Percentiles rank a stretch among this genome's conserved stretches.
Conservation (phyloP, 2,113 vertebrate species). For the human region DNA sequence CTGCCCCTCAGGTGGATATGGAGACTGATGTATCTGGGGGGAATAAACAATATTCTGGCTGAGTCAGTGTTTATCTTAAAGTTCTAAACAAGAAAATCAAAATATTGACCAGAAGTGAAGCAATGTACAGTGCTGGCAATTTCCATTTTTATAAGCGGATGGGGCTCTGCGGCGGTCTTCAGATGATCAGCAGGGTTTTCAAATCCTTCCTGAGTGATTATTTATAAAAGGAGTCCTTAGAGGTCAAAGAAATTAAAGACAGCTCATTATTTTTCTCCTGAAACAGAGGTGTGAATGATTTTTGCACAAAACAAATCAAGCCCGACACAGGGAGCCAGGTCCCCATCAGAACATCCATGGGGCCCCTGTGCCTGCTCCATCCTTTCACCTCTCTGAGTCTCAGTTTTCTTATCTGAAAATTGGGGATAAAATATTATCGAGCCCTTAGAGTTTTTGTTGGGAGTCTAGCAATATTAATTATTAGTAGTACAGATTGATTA, state of each 20-base stretch:
- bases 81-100: conserved; percentile 29
- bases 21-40: neutral
- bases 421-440: neutral
- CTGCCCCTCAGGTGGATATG: neutral
- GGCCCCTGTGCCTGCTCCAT: neutral
- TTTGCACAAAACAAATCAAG: conserved; percentile 25
- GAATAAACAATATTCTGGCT: neutral
- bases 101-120: conserved; percentile 50
- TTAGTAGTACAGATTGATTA: neutral
- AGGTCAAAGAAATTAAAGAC: conserved; percentile 58
- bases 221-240: conserved; percentile 47
- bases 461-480: neutral
- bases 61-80: conserved; percentile 44
- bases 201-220: conserved; percentile 56
- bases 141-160: neutral
- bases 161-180: neutral
- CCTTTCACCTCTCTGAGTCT: neutral
- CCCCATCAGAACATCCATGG: neutral
- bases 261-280: conserved; percentile 66
- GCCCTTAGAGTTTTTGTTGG: neutral
- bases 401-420: conserved; percentile 3
- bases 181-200: conserved; percentile 40
- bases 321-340: neutral
- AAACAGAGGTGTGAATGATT: conserved; percentile 39
- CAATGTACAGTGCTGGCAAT: neutral